Conservation (phyloP, 2,113 vertebrate species). For the Laticauda colubrina region DNA sequence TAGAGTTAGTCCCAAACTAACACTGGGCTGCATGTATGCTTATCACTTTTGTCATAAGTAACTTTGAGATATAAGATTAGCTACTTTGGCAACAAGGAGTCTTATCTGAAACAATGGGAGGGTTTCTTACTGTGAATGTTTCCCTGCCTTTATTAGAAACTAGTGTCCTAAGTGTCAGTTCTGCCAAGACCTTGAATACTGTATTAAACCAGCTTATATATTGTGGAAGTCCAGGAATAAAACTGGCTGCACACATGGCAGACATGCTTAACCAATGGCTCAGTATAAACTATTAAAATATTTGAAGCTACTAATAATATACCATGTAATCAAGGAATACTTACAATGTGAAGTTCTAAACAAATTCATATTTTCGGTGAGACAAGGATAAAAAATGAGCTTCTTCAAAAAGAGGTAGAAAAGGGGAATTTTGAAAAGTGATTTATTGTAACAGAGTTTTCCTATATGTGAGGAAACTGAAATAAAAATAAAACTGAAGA, state of each 20-base stretch:
- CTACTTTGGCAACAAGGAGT: background rate
- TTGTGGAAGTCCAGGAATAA: background rate
- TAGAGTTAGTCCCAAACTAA: background rate
- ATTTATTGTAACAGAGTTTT: background rate
- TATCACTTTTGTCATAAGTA: background rate
- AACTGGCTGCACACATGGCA: background rate
- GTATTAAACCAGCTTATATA: background rate
- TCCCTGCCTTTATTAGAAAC: background rate
- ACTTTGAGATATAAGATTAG: background rate
- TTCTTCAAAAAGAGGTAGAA: background rate
- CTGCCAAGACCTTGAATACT: background rate
- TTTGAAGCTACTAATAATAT: background rate
- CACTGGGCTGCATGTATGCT: background rate
- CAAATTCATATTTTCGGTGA: background rate
- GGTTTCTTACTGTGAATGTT: background rate
- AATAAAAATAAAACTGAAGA: background rate
- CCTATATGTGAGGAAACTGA: background rate
- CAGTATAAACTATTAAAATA: background rate
- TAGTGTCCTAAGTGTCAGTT: background rate
- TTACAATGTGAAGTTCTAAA: background rate
- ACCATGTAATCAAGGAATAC: background rate
- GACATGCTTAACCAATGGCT: background rate
- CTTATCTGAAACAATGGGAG: background rate
- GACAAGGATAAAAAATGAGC: background rate
- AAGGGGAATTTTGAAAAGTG: background rate